Evolutionary conservation across 2,113 vertebrate genomes (phyloP).

Genomic region (Morone saxatilis): DNA sequence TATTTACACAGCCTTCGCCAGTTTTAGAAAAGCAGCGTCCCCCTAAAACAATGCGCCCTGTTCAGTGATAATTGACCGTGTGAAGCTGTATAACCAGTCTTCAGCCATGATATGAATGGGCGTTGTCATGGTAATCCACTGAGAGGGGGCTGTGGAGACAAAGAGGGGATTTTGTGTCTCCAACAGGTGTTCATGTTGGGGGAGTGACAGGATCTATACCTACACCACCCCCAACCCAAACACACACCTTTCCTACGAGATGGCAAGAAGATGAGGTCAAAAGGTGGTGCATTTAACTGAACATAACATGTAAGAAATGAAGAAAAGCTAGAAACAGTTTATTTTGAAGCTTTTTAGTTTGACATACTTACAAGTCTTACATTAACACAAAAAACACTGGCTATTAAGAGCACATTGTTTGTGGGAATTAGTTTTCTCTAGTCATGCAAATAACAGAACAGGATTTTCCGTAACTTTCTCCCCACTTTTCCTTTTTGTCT

Average conservation of each 20-base stretch:
- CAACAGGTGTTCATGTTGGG: constrained; percentile 81
- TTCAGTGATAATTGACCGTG: constrained; percentile 71
- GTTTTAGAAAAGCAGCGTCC: constrained; percentile 16
- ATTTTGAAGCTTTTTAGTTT: background rate
- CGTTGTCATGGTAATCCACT: constrained; percentile 79
- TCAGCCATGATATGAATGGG: constrained; percentile 75
- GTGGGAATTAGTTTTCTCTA: background rate
- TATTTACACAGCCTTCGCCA: constrained; percentile 23
- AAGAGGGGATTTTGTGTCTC: constrained; percentile 82
- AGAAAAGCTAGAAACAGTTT: background rate
- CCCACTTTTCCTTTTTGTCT: background rate
- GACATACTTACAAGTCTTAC: background rate
- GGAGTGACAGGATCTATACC: constrained; percentile 61
- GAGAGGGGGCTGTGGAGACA: constrained; percentile 74
- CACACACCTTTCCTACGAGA: constrained; percentile 11
- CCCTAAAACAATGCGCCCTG: constrained; percentile 63
- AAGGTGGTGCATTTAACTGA: background rate
- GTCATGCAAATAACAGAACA: background rate
- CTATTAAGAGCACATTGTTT: background rate
- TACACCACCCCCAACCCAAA: constrained; percentile 41
- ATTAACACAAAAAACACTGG: background rate
- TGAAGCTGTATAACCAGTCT: constrained; percentile 76
- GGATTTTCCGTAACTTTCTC: background rate
- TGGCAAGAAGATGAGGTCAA: constrained; percentile 6
- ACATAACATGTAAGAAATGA: background rate